A percentile compares a stretch with the other conserved stretches of the same genome.
Evolutionary conservation across 2,888 invertebrate genomes (phyloP).

Genomic region (Plutella xylostella): DNA sequence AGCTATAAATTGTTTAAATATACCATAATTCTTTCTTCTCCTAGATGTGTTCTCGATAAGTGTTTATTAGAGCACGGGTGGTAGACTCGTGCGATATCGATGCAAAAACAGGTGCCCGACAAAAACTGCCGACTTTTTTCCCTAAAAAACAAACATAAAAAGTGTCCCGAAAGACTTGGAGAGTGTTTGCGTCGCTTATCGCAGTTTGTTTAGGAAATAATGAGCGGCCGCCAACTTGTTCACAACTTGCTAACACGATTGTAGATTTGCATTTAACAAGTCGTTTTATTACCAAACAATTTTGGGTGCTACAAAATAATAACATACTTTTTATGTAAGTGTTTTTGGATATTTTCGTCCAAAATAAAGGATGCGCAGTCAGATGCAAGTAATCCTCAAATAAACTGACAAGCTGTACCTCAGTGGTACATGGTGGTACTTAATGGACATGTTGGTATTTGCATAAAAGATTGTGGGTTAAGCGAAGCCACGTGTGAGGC

Average conservation of each 20-base stretch:
- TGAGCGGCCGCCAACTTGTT: constrained; percentile 44
- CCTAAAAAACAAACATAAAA: constrained; percentile 42
- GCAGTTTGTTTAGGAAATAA: constrained; percentile 54
- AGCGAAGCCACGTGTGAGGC: constrained; percentile 39
- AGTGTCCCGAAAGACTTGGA: constrained; percentile 31
- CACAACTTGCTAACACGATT: constrained; percentile 31
- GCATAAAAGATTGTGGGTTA: constrained; percentile 49
- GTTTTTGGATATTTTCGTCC: too few relatives aligned
- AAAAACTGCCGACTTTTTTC: constrained; percentile 37
- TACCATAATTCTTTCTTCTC: constrained; percentile 61
- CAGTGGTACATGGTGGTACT: background rate
- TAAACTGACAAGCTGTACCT: background rate
- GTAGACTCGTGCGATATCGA: constrained; percentile 48
- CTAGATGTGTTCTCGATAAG: constrained; percentile 52
- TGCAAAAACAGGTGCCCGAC: constrained; percentile 40
- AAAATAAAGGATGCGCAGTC: background rate
- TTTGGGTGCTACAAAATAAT: background rate
- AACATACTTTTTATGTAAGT: too few relatives aligned
- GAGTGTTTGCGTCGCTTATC: constrained; percentile 45
- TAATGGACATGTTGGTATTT: constrained; percentile 35
- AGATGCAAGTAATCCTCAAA: background rate
- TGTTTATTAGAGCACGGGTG: constrained; percentile 62
- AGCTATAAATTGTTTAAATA: constrained; percentile 64
- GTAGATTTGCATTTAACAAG: background rate
- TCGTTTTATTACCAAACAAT: too few relatives aligned